Conservation (phyloP, 1,140 invertebrate genomes). For the Brachionus paranguensis region DNA sequence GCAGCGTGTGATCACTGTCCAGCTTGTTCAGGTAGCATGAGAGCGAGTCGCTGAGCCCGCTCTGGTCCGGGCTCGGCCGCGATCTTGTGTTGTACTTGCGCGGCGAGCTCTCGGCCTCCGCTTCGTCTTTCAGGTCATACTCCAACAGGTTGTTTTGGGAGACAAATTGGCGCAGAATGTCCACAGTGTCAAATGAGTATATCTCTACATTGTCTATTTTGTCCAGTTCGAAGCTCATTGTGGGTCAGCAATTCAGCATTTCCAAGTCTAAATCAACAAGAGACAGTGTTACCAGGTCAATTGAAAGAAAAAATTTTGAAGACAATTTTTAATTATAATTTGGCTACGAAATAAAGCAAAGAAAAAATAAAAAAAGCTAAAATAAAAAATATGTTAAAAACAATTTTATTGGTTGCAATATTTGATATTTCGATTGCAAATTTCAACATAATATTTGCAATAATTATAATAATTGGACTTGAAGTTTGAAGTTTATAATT, state of each 20-base stretch:
- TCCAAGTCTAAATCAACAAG: not conserved
- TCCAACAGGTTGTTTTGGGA: not conserved
- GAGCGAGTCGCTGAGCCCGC: not conserved
- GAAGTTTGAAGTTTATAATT: not conserved
- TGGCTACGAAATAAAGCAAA: not conserved
- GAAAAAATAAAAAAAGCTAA: not conserved
- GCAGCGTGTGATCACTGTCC: not conserved
- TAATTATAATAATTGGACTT: not conserved
- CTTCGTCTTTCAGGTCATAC: not conserved
- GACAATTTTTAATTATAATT: slow-evolving; percentile 1
- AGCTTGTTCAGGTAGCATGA: not conserved
- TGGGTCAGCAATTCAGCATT: not conserved
- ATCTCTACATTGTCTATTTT: not conserved
- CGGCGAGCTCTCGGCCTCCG: not conserved
- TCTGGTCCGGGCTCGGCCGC: not conserved
- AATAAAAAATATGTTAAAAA: slow-evolving; percentile 19
- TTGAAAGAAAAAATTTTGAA: not conserved
- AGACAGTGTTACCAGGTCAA: not conserved
- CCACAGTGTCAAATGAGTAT: not conserved
- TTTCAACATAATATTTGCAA: slow-evolving; percentile 15
- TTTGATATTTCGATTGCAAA: slow-evolving; percentile 13
- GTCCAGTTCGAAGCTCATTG: slow-evolving; percentile 25
- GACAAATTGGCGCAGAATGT: not conserved
- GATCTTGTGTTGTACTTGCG: not conserved
- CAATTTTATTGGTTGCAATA: not conserved